phyloP scores from a whole-genome alignment of 2,888 invertebrate genomes.

The Omphaloscelis lunosa region DNA sequence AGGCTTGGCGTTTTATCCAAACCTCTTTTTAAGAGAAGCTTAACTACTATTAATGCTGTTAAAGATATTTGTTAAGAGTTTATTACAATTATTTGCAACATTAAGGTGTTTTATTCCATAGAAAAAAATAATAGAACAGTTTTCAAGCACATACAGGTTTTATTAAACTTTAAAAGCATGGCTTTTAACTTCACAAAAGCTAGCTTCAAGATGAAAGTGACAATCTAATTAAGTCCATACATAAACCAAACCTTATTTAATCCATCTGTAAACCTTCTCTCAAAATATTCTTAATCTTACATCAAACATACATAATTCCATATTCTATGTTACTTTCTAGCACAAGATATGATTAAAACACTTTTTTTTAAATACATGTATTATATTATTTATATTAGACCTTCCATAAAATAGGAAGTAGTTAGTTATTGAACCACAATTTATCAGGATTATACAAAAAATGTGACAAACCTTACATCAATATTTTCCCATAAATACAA shows the following conservation, averaged over 20 bases:
- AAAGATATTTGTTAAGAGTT: conserved; percentile 65
- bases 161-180: conserved; percentile 75
- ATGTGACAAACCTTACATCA: conserved; percentile 52
- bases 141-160: conserved; percentile 79
- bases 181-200: conserved; percentile 81
- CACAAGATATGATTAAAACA: conserved; percentile 67
- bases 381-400: conserved; percentile 27
- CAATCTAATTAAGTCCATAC: conserved; percentile 53
- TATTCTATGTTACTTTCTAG: conserved; percentile 43
- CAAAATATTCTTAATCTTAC: conserved; percentile 80
- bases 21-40: conserved; percentile 93
- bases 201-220: conserved; percentile 66
- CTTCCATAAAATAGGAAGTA: conserved; percentile 43
- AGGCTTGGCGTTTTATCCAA: conserved; percentile 98
- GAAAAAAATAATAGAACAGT: conserved; percentile 60
- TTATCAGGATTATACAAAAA: conserved; percentile 26
- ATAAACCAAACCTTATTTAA: conserved; percentile 61
- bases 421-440: conserved; percentile 37
- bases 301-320: conserved; percentile 45
- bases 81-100: conserved; percentile 60
- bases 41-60: conserved; percentile 64
- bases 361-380: conserved; percentile 34
- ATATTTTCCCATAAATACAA: conserved; percentile 67
- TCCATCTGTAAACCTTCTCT: conserved; percentile 78
- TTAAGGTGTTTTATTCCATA: conserved; percentile 35